A percentile compares a stretch with the other conserved stretches of the same genome.
phyloP scores from a whole-genome alignment of 2,797 vertebrate species.

The Myotis pilosus region DNA sequence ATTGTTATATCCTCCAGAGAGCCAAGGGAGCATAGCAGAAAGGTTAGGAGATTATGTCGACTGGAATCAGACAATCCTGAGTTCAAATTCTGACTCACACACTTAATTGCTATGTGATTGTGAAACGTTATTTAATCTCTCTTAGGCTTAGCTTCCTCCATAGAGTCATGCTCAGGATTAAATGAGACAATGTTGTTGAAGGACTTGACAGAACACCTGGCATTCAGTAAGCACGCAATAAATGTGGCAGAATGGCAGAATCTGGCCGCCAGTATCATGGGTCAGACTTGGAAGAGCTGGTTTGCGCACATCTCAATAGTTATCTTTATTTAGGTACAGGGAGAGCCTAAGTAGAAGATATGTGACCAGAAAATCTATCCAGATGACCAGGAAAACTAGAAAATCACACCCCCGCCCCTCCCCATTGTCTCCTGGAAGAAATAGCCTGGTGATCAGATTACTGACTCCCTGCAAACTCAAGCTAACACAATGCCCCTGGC shows the following conservation, averaged over 20 bases:
- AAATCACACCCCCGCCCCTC: not conserved
- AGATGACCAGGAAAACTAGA: constrained; percentile 27
- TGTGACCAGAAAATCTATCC: not conserved
- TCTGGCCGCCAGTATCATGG: not conserved
- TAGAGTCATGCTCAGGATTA: constrained; percentile 8
- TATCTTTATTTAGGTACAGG: constrained; percentile 23
- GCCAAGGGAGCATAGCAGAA: constrained; percentile 24
- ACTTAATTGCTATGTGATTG: constrained; percentile 9
- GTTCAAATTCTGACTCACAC: constrained; percentile 68
- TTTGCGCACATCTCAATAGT: not conserved
- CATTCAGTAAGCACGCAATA: constrained; percentile 57
- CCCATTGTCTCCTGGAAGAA: not conserved
- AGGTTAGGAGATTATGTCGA: constrained; percentile 25
- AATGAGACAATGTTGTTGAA: constrained; percentile 41
- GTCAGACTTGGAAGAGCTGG: not conserved
- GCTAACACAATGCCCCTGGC: not conserved
- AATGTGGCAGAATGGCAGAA: not conserved
- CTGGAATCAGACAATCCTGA: constrained; percentile 36
- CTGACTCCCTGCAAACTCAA: not conserved
- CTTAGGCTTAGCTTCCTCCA: constrained; percentile 29
- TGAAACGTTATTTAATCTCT: constrained; percentile 64
- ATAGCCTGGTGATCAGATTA: not conserved
- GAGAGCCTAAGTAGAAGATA: not conserved
- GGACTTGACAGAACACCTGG: not conserved
- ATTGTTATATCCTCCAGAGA: not conserved